Base-by-base conservation (phyloP, 2,888 invertebrate genomes). In the Lamproptera curius region DNA sequence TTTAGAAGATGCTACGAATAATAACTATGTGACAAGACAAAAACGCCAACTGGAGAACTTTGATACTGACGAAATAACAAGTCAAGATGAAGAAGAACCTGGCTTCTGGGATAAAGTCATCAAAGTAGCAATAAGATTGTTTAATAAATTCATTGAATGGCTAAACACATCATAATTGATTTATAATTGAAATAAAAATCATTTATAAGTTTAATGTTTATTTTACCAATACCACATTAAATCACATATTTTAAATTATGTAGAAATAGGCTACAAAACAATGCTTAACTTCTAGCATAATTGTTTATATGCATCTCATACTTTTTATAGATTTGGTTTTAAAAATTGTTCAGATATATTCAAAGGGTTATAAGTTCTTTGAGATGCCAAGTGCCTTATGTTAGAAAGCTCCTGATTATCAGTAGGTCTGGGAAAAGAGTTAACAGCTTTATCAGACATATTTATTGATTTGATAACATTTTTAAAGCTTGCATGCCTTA, bases 21-120 rank as follows among this genome's bases (percentile, higher is more conserved):
- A 40, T 17, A 4, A 33, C 13, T 49, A 47, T 5, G 35, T 61
- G 15, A 47, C 53, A 46, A 60, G 78, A 41, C 61, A 63, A 47
- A 82, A 74, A 53, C 63, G 85, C 9, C 73, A 87, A 55, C 56
- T 86, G 42, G 85, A 85, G 55, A 70, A 71, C 26, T 78, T 87
- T 38, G 80, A 83, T 31, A 62, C 58, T 33, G 75, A 78, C 40
- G 75, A 82, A 13, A 49, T 64, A 20, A 69, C 57, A 37, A 72
- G 75, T 53, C 69, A 74, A n/a, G 65, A 66, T 14, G 69, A 75
- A 57, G 80, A 85, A 17, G 81, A 87, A 52, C 64, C 76, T 5
- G 70, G 85, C 11, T 85, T 88, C 58, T 88, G 88, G 88, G 80
- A 83, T 51, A 69, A 73, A 62, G 70, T 88, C 9, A 76, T 87